Percentiles rank a stretch among this genome's conserved stretches.
Conservation (phyloP, 2,888 invertebrate species). For the Epiblema foenella region DNA sequence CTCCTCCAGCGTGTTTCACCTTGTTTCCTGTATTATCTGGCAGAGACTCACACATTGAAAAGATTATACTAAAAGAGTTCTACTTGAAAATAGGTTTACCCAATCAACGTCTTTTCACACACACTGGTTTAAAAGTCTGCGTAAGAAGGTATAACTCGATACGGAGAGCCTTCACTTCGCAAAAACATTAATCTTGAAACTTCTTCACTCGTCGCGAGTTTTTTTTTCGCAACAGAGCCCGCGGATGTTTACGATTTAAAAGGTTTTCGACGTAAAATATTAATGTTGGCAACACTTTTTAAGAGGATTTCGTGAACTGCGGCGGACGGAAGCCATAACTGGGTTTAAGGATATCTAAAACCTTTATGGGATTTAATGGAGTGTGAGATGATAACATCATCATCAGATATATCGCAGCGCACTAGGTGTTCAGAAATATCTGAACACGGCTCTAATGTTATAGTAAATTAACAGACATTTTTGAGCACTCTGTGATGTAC, state of each 20-base stretch:
- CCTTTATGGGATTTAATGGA: constrained; percentile 36
- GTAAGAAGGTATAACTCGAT: constrained; percentile 47
- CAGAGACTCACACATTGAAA: no score
- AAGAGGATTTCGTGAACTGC: constrained; percentile 42
- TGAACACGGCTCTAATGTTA: no score
- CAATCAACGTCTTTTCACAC: constrained; percentile 3
- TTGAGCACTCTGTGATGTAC: not conserved
- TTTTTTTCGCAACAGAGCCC: constrained; percentile 66
- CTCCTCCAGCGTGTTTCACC: no score
- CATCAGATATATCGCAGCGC: no score
- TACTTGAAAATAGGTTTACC: not conserved
- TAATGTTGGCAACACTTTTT: constrained; percentile 70
- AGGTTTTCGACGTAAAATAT: constrained; percentile 80
- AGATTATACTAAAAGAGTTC: no score
- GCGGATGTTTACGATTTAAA: constrained; percentile 80
- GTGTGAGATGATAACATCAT: constrained; percentile 17
- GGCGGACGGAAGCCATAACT: constrained; percentile 27
- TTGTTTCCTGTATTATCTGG: no score
- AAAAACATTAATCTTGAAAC: constrained; percentile 74
- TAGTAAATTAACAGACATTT: not conserved
- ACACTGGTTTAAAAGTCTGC: constrained; percentile 15
- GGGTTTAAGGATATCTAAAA: constrained; percentile 35
- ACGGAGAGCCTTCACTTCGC: constrained; percentile 58
- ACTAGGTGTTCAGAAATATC: no score
- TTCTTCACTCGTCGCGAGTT: constrained; percentile 71